These are phyloP conservation scores for Pseudochirops corinnae DNA, from an alignment of 2,797 vertebrate species.

Conservation along the genomic window DNA sequence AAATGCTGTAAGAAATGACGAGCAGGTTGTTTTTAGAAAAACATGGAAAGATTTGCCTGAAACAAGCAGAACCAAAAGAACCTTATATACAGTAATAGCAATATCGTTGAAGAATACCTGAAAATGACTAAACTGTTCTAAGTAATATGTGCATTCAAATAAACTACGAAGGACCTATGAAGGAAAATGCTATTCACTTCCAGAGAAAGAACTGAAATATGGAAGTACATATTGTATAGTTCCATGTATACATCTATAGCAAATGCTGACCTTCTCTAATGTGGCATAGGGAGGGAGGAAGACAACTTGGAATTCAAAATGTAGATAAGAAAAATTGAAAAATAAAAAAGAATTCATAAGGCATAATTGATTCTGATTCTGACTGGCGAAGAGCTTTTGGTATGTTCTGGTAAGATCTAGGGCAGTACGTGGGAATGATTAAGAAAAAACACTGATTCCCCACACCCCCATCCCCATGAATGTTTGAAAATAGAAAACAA, in stretches of 20 bases:
- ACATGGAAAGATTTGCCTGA: background rate
- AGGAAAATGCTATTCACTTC: background rate
- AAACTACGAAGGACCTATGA: background rate
- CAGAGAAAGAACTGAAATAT: background rate
- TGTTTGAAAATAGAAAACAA: conserved; percentile 27
- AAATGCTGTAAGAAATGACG: background rate
- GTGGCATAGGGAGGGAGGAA: background rate
- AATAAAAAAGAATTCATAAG: accelerated
- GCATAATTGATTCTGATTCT: conserved; percentile 52
- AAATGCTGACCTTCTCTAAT: background rate
- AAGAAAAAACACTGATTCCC: background rate
- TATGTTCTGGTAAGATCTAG: background rate
- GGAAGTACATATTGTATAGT: background rate
- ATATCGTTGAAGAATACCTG: background rate
- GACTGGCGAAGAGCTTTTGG: conserved; percentile 3
- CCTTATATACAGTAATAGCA: background rate
- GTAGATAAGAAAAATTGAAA: background rate
- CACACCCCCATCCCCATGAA: background rate
- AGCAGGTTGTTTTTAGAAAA: background rate
- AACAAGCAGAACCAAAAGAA: background rate
- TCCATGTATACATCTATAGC: background rate
- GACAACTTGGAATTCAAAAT: background rate
- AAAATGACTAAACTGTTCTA: background rate
- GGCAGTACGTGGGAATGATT: conserved; percentile 36
- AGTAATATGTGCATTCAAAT: background rate